phyloP scores from a whole-genome alignment of 1,140 invertebrate species.

The Cryptotermes secundus region DNA sequence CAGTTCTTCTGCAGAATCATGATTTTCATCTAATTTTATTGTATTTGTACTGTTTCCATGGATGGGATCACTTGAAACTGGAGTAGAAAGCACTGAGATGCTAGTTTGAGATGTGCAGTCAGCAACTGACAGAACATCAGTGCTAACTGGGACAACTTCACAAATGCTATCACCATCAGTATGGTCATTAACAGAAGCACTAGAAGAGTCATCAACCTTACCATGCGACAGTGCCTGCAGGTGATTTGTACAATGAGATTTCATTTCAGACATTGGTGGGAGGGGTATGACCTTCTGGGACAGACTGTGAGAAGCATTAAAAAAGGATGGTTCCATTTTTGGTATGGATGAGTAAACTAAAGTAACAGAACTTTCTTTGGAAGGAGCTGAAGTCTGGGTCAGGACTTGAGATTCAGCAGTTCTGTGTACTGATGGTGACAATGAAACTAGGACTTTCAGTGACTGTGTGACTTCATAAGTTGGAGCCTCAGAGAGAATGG shows the following conservation, averaged over 20 bases:
- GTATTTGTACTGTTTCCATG: background rate
- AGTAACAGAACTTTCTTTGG: conserved; percentile 28
- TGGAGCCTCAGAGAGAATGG: background rate
- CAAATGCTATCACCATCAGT: background rate
- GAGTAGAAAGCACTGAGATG: background rate
- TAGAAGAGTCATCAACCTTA: background rate
- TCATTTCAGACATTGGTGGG: conserved; percentile 26
- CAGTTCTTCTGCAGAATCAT: conserved; percentile 3
- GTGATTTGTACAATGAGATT: background rate
- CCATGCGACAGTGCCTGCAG: background rate
- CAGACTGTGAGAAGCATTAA: background rate
- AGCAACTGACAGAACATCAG: background rate
- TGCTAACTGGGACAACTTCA: background rate
- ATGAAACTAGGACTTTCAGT: background rate
- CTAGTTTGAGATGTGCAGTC: too few species aligned
- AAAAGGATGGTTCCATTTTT: conserved; percentile 20
- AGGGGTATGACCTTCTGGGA: conserved; percentile 11
- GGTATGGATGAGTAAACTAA: conserved; percentile 29
- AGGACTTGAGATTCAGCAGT: background rate
- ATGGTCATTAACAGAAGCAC: background rate
- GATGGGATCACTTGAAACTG: background rate
- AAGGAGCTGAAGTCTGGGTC: background rate
- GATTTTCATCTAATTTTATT: conserved; percentile 16
- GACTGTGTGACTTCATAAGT: background rate
- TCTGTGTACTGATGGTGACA: background rate